Evolutionary conservation across 2,113 vertebrate species (phyloP), one percentile per base, ranked within the genome.

Genomic region (Hepsetus odoe): DNA sequence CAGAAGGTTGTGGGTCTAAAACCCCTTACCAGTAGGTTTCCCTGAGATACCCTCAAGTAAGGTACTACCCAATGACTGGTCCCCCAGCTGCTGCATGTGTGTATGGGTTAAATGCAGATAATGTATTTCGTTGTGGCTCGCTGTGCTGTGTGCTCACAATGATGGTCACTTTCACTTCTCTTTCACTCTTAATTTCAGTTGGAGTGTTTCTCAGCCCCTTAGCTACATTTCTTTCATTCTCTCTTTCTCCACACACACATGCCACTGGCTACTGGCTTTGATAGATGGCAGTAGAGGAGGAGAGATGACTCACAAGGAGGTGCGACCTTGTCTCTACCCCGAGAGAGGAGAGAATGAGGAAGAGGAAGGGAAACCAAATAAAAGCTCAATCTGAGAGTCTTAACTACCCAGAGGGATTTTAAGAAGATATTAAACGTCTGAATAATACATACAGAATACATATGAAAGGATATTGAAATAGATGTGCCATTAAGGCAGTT

Each of bases 401-500:
- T 77, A 86, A 87, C 87, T 88, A 88, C 75, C 84, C 84, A 62
- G 74, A 67, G 81, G 83, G 76, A 81, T 76, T 83, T 76, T 80
- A 81, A 59, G 73, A 67, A 77, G 81, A 83, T 87, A 87, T 87
- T 87, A 81, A 83, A 85, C 51, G 74, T 82, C 80, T 86, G 83
- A 87, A 86, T 87, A 87, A 87, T 86, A 83, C 83, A 87, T 87
- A 80, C 79, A 77, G 77, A 82, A 76, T 82, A 83, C 77, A 83
- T 83, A 82, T 86, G 84, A 87, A 80, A 81, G 77, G 83, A 86
- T 85, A 87, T 87, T 87, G 78, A 86, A 87, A 87, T 86, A 79
- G 86, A 86, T 86, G 84, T 83, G 77, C 84, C 77, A 83, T 86
- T 87, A 83, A 83, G 72, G 71, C 81, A 58, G 86, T 86, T 86